Base-by-base conservation (phyloP, 2,888 invertebrate genomes). In the Eilema griseolum region DNA sequence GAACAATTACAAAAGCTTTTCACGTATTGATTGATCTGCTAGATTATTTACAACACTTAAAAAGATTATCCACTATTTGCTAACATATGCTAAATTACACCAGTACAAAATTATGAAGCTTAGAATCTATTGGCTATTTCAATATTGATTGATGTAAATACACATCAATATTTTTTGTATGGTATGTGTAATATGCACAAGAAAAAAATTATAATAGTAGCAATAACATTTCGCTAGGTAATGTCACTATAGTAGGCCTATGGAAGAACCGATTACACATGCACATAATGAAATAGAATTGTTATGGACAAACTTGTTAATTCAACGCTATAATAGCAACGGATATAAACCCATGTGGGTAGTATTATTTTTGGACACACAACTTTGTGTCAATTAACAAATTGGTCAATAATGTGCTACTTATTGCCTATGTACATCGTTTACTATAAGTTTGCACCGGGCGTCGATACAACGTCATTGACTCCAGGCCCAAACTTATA, bases 61-160 rank as follows among this genome's bases (percentile, higher is more conserved):
- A n/a, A 12, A 20, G 20, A 20, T 33, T 24, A 69, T 61, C 24
- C 83, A 82, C 81, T 77, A 77, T 71, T 28, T 52, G 82, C 80
- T 81, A 76, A 60, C 65, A 24, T 71, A 68, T 71, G 73, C 80
- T 73, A 72, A 73, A 73, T n/a, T 16, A 71, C 82, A 81, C 74
- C 63, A 61, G 23, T 67, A 71, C 61, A 66, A 65, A 28, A 69
- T 33, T 52, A 28, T 71, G 41, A 59, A 11, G 79, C 81, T 79
- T 81, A 24, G 61, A 72, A 70, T 60, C 64, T 70, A 14, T 71
- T 69, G 67, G 78, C 76, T 79, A 66, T 26, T 33, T 52, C 26
- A 70, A 64, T 37, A 46, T 63, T 56, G 71, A 16, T 72, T 67
- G 12, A 62, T 79, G 79, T 79, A 81, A 69, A 79, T 73, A 78